A percentile compares a stretch with the other conserved stretches of the same genome.
Evolutionary conservation across 2,113 vertebrate genomes (phyloP).

Genomic region (Strix aluco): DNA sequence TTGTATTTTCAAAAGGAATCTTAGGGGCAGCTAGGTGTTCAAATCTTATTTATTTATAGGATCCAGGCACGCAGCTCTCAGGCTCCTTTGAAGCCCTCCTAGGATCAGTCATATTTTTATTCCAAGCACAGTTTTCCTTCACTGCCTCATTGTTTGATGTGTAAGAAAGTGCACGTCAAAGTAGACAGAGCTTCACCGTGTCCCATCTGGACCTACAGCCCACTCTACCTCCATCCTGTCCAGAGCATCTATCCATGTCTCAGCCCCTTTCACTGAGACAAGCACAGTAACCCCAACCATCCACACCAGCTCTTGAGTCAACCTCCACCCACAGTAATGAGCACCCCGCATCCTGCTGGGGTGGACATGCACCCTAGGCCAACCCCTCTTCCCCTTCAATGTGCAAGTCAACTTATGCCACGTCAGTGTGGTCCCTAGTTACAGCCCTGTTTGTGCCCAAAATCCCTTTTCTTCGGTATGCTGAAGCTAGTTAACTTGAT

Average conservation of each 20-base stretch:
- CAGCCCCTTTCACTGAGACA: neutral
- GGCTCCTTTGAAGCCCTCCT: conserved; percentile 25
- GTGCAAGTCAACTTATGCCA: neutral
- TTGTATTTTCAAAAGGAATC: neutral
- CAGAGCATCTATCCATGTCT: neutral
- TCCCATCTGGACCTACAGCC: neutral
- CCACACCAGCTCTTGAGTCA: rapidly evolving
- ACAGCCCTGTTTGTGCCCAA: neutral
- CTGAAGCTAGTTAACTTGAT: neutral
- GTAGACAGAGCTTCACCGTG: neutral
- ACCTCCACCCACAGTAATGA: neutral
- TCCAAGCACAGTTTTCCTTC: neutral
- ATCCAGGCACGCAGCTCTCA: neutral
- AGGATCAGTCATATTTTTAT: conserved; percentile 4
- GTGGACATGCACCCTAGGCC: rapidly evolving
- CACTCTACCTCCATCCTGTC: neutral
- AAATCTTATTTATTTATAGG: conserved; percentile 35
- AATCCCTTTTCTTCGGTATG: neutral
- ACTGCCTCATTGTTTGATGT: neutral
- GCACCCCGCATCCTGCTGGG: neutral
- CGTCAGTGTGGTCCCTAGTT: too few relatives aligned
- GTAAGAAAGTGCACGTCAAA: neutral
- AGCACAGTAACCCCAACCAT: neutral
- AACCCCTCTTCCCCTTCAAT: neutral
- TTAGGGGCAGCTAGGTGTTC: neutral